Percentiles rank a stretch among this genome's conserved stretches.
These are phyloP conservation scores for Gila orcuttii DNA, from an alignment of 2,113 vertebrate species.

Conservation along the genomic window DNA sequence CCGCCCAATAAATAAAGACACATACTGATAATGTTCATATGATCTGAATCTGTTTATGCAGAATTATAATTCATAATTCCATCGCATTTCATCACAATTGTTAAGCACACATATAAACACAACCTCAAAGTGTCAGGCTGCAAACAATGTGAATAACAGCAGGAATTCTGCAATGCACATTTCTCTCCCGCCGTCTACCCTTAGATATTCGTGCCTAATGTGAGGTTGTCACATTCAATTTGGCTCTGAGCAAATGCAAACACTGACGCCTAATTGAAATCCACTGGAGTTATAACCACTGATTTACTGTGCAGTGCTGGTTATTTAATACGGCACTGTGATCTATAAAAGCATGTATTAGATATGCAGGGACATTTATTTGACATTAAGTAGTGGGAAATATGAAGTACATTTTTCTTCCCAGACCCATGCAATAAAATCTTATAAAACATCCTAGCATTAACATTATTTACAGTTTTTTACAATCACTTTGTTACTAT, in stretches of 20 bases:
- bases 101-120: not conserved
- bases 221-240: slow-evolving; percentile 31
- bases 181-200: not conserved
- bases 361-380: slow-evolving; percentile 46
- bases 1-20: not conserved
- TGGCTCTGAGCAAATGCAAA: slow-evolving; percentile 38
- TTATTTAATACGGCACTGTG: slow-evolving; percentile 38
- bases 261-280: slow-evolving; percentile 52
- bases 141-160: slow-evolving; percentile 38
- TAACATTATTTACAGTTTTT: not conserved
- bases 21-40: not conserved
- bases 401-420: slow-evolving; percentile 24
- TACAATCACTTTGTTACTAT: too few relatives aligned
- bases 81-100: not conserved
- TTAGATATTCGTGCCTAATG: slow-evolving; percentile 7
- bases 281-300: slow-evolving; percentile 31
- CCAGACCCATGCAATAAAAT: slow-evolving; percentile 33
- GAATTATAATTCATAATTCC: not conserved
- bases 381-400: slow-evolving; percentile 49
- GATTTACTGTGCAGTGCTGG: slow-evolving; percentile 46
- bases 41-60: not conserved
- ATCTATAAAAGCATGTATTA: slow-evolving; percentile 36
- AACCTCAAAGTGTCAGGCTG: slow-evolving; percentile 48
- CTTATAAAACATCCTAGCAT: not conserved
- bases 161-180: not conserved